These are phyloP conservation scores for Latheticus oryzae DNA, from an alignment of 2,888 invertebrate species.

Conservation along the genomic window DNA sequence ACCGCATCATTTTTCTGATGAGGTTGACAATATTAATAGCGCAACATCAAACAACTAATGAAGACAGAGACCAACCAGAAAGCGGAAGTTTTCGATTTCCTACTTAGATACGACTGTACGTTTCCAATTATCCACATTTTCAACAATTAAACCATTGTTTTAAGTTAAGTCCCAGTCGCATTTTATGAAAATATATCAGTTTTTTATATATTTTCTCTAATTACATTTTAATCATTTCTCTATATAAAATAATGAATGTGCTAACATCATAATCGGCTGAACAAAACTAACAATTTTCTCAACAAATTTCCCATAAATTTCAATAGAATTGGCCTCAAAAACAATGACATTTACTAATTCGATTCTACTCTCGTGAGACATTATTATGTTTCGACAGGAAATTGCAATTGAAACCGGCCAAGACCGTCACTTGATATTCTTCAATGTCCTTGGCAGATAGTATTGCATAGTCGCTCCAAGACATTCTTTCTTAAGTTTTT, in stretches of 20 bases:
- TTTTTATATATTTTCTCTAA: too few species aligned
- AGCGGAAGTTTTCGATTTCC: conserved; percentile 32
- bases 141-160: conserved; percentile 20
- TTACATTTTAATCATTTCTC: too few species aligned
- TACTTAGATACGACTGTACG: conserved; percentile 27
- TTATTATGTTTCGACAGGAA: conserved; percentile 20
- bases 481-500: too few species aligned
- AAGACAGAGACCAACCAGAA: conserved; percentile 22
- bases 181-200: too few species aligned
- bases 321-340: conserved; percentile 19
- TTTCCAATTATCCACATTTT: conserved; percentile 28
- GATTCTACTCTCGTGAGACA: conserved; percentile 3
- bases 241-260: not conserved
- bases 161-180: too few species aligned
- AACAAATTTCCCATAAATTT: conserved; percentile 35
- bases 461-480: conserved; percentile 4
- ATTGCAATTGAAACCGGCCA: conserved; percentile 31
- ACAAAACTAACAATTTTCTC: conserved; percentile 31
- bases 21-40: conserved; percentile 35
- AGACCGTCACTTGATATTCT: conserved; percentile 24
- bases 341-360: conserved; percentile 25
- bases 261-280: conserved; percentile 17
- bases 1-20: conserved; percentile 31
- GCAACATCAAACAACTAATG: conserved; percentile 31
- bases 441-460: conserved; percentile 15